Evolutionary conservation across 2,888 invertebrate genomes (phyloP), one percentile per base, ranked within the genome.

Genomic region (Eupithecia pulchellata): DNA sequence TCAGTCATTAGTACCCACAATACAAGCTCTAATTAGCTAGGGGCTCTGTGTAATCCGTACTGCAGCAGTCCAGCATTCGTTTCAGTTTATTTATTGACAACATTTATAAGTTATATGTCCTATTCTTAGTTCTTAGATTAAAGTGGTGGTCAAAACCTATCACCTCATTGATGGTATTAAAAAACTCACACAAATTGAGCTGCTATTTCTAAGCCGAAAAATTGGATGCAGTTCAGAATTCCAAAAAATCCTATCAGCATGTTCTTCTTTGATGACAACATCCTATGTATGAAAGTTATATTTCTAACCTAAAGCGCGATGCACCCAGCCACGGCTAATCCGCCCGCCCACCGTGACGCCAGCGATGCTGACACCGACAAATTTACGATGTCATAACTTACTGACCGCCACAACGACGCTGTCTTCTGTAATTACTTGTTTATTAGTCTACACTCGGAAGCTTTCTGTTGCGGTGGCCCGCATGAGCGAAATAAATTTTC

Each of bases 351-450:
- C 81, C 78, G 78, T 75, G 74, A 77, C 76, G 76, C 71, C 72
- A 69, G 67, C 72, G 73, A 78, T 68, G 83, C 71, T 80, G 86
- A 85, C 85, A 75, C 72, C 81, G 82, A 86, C 81, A 76, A 82
- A 87, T 88, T 86, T 87, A 87, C 79, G 85, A 84, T 76, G 84
- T 84, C 84, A 87, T 86, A 86, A 86, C 82, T 87, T 83, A 85
- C 80, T 78, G 73, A 71, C 71, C 72, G 79, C 78, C 77, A 71
- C 73, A 68, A 74, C 64, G 74, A 71, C 73, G 77, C 72, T 77
- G 72, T 75, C 68, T 75, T 78, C 72, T 74, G 70, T 76, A 78
- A 77, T 80, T 76, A 75, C 75, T 72, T 68, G 74, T 73, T 75
- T 72, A 77, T 71, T 72, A 73, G 66, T 70, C 36, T 32, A 64